Evolutionary conservation across 2,113 vertebrate species (phyloP).

Genomic region (Urocolius indicus): DNA sequence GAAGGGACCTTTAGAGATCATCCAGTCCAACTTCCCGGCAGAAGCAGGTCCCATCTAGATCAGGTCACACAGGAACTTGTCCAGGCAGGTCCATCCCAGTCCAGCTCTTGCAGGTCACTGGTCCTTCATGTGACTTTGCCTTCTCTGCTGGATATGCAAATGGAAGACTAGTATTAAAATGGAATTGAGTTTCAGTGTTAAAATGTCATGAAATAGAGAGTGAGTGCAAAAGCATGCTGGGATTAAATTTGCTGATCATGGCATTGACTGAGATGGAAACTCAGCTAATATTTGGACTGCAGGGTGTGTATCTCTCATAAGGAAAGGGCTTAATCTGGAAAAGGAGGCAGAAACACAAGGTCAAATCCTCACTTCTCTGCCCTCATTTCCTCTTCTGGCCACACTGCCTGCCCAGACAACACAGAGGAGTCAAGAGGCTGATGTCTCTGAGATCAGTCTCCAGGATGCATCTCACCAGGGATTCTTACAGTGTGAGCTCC

Average conservation of each 20-base stretch:
- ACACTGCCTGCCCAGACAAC: not conserved
- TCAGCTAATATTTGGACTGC: slow-evolving; percentile 57
- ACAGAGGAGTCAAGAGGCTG: not conserved
- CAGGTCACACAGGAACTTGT: too few species aligned
- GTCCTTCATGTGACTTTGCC: not conserved
- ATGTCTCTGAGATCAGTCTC: not conserved
- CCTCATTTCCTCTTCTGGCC: slow-evolving; percentile 24
- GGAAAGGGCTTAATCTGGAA: slow-evolving; percentile 29
- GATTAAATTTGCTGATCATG: not conserved
- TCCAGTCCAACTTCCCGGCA: too few species aligned
- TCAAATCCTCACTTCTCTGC: slow-evolving; percentile 28
- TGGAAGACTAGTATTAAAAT: not conserved
- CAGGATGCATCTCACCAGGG: not conserved
- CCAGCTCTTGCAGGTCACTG: not conserved
- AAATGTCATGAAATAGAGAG: not conserved
- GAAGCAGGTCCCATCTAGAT: too few species aligned
- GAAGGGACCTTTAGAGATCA: too few species aligned
- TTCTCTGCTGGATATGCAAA: not conserved
- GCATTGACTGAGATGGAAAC: slow-evolving; percentile 32
- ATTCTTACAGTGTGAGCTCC: not conserved
- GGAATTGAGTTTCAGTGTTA: not conserved
- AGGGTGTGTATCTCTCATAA: slow-evolving; percentile 36
- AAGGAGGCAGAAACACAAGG: slow-evolving; percentile 47
- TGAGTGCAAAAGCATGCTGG: not conserved
- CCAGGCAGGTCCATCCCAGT: not conserved